These are phyloP conservation scores for Diaperis boleti DNA, from an alignment of 2,888 invertebrate genomes.

Conservation along the genomic window DNA sequence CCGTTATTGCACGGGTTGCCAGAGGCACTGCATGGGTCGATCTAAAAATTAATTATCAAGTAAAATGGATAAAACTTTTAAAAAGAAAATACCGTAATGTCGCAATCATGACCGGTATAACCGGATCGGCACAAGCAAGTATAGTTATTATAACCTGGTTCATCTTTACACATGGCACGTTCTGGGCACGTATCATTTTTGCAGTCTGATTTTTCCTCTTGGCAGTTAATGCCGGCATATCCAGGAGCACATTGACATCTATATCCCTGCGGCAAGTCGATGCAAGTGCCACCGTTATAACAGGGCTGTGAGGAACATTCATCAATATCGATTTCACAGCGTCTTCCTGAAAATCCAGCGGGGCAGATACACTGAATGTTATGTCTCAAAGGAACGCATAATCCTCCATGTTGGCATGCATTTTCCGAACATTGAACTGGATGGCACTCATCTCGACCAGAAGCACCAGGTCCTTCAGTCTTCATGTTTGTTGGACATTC, in stretches of 20 bases:
- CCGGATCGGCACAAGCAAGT: conserved; percentile 95
- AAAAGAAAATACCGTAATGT: conserved; percentile 77
- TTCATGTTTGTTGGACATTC: conserved; percentile 94
- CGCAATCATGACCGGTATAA: conserved; percentile 93
- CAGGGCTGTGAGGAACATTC: conserved; percentile 96
- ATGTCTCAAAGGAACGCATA: conserved; percentile 90
- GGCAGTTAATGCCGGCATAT: conserved; percentile 93
- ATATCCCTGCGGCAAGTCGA: conserved; percentile 93
- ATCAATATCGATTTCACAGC: conserved; percentile 95
- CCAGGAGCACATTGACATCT: conserved; percentile 89
- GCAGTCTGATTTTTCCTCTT: conserved; percentile 92
- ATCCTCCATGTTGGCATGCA: conserved; percentile 91
- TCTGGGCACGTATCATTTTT: conserved; percentile 92
- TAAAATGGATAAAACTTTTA: conserved; percentile 5
- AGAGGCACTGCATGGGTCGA: conserved; percentile 90
- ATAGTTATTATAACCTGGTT: conserved; percentile 87
- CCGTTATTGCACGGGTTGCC: conserved; percentile 94
- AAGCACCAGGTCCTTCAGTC: conserved; percentile 84
- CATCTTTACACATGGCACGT: conserved; percentile 97
- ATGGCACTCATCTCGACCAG: conserved; percentile 87
- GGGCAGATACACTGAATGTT: conserved; percentile 93
- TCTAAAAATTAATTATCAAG: conserved; percentile 66
- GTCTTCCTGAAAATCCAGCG: conserved; percentile 92
- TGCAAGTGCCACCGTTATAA: conserved; percentile 92
- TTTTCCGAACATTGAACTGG: conserved; percentile 89